A percentile compares a stretch with the other conserved stretches of the same genome.
Conservation (phyloP, 1,140 invertebrate species). For the Leptinotarsa texana region DNA sequence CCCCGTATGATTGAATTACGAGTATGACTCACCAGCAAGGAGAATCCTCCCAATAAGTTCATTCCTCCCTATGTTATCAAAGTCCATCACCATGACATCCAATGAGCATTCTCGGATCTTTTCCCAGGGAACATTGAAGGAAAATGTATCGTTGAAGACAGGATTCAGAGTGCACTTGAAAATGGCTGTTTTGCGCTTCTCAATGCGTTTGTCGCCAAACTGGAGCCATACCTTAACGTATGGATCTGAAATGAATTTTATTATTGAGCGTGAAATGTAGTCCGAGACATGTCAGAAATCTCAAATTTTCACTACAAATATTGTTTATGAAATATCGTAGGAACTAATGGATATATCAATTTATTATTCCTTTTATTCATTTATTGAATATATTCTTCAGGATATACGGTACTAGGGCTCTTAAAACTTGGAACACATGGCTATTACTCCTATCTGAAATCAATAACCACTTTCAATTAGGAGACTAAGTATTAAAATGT, state of each 20-base stretch:
- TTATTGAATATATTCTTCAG: no score
- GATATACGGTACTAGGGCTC: no score
- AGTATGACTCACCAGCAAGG: constrained; percentile 70
- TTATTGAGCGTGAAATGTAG: neutral
- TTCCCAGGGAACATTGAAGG: constrained; percentile 92
- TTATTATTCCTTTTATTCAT: neutral
- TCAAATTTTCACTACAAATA: neutral
- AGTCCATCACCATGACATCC: constrained; percentile 93
- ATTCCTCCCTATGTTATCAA: constrained; percentile 91
- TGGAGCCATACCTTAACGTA: constrained; percentile 97
- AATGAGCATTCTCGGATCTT: constrained; percentile 90
- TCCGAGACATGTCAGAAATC: neutral
- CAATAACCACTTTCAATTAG: no score
- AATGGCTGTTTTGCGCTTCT: constrained; percentile 94
- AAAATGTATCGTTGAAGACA: constrained; percentile 91
- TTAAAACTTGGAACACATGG: no score
- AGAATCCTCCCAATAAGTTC: constrained; percentile 90
- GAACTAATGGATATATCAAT: neutral
- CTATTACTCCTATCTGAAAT: no score
- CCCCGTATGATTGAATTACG: no score
- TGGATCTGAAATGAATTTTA: constrained; percentile 72
- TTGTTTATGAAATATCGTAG: no score
- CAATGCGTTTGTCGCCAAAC: constrained; percentile 90
- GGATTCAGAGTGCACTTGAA: constrained; percentile 92
- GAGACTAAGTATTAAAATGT: no score